phyloP scores from a whole-genome alignment of 2,113 vertebrate genomes.

The Phainopepla nitens region DNA sequence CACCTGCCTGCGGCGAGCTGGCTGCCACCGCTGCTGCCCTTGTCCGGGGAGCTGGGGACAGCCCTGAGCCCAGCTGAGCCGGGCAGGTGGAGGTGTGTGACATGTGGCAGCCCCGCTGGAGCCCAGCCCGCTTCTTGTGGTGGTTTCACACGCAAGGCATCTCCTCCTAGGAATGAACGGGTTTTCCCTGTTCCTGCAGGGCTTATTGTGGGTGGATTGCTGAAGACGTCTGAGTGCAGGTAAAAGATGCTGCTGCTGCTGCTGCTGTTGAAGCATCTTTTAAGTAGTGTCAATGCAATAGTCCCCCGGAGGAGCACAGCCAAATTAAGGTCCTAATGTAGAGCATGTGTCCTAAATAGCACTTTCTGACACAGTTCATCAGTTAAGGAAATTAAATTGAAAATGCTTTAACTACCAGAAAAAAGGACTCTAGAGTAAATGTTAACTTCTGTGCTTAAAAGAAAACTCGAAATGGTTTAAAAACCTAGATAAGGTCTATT shows the following conservation, averaged over 20 bases:
- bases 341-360: neutral
- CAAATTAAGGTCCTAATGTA: neutral
- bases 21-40: fast-evolving
- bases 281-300: neutral
- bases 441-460: neutral
- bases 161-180: neutral
- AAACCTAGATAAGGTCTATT: neutral
- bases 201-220: neutral
- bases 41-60: fast-evolving
- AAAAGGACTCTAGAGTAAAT: neutral
- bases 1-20: neutral
- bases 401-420: neutral
- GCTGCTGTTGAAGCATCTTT: neutral
- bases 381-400: neutral
- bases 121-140: neutral
- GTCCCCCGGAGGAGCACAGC: neutral
- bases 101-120: neutral
- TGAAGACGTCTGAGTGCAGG: fast-evolving
- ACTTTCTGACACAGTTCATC: neutral
- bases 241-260: neutral
- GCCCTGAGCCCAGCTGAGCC: fast-evolving
- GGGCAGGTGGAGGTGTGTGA: fast-evolving
- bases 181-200: neutral
- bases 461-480: neutral
- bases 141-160: neutral